Evolutionary conservation across 2,113 vertebrate genomes (phyloP).

Genomic region (Pangasianodon hypophthalmus): DNA sequence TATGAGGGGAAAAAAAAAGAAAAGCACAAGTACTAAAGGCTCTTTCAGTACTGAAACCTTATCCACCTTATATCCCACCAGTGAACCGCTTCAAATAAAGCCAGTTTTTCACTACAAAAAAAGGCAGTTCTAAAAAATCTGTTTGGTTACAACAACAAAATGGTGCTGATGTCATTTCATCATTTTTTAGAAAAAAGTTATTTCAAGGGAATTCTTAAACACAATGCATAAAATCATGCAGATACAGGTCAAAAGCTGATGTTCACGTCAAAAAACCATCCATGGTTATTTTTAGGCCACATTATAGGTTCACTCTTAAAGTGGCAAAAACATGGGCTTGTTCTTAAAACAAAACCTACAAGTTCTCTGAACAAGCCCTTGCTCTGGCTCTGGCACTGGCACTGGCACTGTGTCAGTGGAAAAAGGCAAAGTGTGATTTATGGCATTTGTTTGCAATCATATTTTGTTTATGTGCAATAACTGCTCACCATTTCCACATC

Average conservation of each 20-base stretch:
- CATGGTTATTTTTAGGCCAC: not conserved
- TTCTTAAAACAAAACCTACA: not conserved
- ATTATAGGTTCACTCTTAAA: not conserved
- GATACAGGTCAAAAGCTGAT: no score
- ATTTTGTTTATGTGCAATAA: constrained; percentile 7
- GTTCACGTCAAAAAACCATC: no score
- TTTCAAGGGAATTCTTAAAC: not conserved
- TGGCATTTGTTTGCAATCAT: not conserved
- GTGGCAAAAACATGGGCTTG: not conserved
- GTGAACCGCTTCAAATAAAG: not conserved
- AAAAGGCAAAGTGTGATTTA: not conserved
- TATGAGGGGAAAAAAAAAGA: not conserved
- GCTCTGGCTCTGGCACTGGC: not conserved
- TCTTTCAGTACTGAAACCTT: not conserved
- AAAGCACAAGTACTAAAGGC: no score
- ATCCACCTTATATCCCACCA: not conserved
- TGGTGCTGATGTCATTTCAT: not conserved
- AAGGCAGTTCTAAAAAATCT: not conserved
- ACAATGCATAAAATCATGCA: no score
- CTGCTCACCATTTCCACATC: constrained; percentile 93
- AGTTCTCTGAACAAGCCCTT: not conserved
- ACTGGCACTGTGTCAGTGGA: not conserved
- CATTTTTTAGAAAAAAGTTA: not conserved
- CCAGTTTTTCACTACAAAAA: not conserved
- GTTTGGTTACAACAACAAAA: not conserved